Evolutionary conservation across 2,797 vertebrate genomes (phyloP).

Genomic region (Megaceryle alcyon): DNA sequence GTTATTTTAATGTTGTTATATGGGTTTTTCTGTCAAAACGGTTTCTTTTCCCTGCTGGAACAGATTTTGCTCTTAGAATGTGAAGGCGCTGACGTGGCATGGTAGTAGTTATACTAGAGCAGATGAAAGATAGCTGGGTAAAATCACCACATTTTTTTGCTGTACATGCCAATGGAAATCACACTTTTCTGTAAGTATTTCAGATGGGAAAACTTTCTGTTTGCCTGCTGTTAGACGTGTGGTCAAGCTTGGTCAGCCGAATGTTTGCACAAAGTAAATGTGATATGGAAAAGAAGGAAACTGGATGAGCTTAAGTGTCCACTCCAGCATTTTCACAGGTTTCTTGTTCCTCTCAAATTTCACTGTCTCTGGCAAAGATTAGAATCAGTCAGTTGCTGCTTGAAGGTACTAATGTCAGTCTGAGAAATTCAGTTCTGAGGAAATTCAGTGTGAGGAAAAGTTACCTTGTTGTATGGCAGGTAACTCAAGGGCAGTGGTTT

Average conservation of each 20-base stretch:
- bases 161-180: neutral
- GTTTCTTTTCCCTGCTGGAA: neutral
- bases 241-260: neutral
- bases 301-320: neutral
- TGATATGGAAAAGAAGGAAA: neutral
- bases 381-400: neutral
- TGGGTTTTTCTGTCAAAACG: neutral
- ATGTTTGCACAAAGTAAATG: neutral
- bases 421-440: neutral
- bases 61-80: neutral
- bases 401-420: neutral
- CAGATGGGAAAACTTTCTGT: neutral
- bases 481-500: neutral
- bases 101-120: neutral
- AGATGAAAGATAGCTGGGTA: neutral
- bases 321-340: neutral
- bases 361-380: neutral
- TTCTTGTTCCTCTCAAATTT: constrained; percentile 20
- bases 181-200: neutral
- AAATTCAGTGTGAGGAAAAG: neutral
- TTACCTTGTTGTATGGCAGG: neutral
- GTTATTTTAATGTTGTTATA: neutral
- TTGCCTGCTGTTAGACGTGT: neutral
- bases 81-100: neutral
- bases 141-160: neutral